A percentile compares a stretch with the other conserved stretches of the same genome.
Evolutionary conservation across 2,888 invertebrate genomes (phyloP).

Genomic region (Drosophila yooni): DNA sequence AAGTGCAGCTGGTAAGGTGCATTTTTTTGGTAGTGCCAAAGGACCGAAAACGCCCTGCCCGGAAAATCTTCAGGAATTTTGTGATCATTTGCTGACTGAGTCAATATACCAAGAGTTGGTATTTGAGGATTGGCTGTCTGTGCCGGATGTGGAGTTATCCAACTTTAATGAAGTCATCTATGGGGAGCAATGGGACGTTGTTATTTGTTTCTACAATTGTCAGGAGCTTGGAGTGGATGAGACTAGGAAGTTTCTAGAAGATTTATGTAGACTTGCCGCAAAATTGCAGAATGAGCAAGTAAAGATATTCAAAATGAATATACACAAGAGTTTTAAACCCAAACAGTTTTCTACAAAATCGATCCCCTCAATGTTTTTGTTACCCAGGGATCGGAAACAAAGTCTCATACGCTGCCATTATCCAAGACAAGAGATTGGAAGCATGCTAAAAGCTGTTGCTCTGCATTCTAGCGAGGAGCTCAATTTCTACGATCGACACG

Average conservation of each 20-base stretch:
- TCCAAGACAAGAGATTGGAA: neutral
- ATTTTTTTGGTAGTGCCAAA: conserved; percentile 39
- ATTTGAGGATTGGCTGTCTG: conserved; percentile 5
- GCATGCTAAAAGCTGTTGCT: conserved; percentile 39
- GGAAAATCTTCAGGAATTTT: conserved; percentile 40
- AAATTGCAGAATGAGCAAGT: conserved; percentile 43
- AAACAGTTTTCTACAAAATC: conserved; percentile 42
- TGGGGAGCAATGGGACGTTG: conserved; percentile 29
- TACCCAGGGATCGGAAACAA: conserved; percentile 32
- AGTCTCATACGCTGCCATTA: conserved; percentile 37
- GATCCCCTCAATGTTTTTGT: conserved; percentile 36
- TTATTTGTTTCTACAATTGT: conserved; percentile 44
- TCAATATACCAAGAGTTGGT: neutral
- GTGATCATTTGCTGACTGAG: conserved; percentile 35
- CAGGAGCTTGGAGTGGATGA: neutral
- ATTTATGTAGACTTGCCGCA: conserved; percentile 22
- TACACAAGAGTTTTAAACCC: conserved; percentile 24
- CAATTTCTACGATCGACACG: conserved; percentile 34
- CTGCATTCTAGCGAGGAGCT: conserved; percentile 37
- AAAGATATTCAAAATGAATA: conserved; percentile 53
- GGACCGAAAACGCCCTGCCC: conserved; percentile 5
- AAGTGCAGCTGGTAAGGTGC: conserved; percentile 12
- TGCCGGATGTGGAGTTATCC: conserved; percentile 43
- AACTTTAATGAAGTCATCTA: conserved; percentile 53
- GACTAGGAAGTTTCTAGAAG: neutral